Conservation (phyloP, 1,140 invertebrate genomes). For the Polyergus mexicanus region DNA sequence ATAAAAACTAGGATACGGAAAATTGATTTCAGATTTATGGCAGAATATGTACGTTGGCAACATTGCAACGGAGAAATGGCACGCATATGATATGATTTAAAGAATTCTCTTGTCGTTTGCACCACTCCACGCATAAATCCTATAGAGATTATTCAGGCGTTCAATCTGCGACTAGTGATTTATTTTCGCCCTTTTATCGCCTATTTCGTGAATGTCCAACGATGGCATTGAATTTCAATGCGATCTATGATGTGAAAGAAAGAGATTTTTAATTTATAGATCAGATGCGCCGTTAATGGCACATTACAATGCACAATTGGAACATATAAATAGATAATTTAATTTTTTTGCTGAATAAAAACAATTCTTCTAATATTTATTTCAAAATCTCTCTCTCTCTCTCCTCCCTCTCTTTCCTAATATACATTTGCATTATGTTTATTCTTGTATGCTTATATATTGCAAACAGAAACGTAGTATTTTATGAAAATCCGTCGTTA, state of each 20-base stretch:
- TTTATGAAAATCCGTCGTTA: conserved; percentile 28
- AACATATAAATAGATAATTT: not conserved
- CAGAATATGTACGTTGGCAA: not conserved
- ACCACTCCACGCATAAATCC: conserved; percentile 50
- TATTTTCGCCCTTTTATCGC: conserved; percentile 8
- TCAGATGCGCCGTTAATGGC: not conserved
- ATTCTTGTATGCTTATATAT: not conserved
- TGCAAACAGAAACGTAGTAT: not conserved
- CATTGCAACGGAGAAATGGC: not conserved
- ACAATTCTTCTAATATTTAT: conserved; percentile 1
- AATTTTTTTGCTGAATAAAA: not conserved
- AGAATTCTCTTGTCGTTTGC: conserved; percentile 58
- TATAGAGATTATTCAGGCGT: conserved; percentile 33
- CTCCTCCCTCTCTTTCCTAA: not conserved
- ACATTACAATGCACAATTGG: too few relatives aligned
- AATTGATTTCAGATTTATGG: conserved; percentile 60
- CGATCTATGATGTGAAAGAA: not conserved
- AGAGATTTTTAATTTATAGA: not conserved
- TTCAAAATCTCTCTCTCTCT: not conserved
- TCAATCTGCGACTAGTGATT: conserved; percentile 20
- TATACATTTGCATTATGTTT: conserved; percentile 4
- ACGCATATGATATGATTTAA: conserved; percentile 44
- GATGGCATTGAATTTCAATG: conserved; percentile 20
- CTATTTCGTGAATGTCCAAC: conserved; percentile 21
- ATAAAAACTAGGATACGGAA: conserved; percentile 24